Evolutionary conservation across 2,888 invertebrate species (phyloP).

Genomic region (Lepidonotus clava): DNA sequence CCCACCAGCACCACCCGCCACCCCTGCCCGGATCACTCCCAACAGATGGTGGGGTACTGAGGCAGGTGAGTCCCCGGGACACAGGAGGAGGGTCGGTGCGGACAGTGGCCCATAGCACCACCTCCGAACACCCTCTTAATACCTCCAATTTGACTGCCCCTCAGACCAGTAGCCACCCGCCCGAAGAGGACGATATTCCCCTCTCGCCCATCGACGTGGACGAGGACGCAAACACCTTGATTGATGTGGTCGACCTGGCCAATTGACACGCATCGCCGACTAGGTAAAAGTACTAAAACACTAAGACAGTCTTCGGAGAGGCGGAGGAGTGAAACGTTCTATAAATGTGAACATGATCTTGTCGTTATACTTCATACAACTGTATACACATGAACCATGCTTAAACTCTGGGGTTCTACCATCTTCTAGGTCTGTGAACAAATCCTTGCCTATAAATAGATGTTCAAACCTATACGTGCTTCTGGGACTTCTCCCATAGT

Average conservation of each 20-base stretch:
- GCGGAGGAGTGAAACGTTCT: no score
- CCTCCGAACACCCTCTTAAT: not conserved
- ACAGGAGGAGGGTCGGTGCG: not conserved
- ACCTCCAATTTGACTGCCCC: not conserved
- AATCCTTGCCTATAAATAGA: no score
- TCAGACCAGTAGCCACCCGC: not conserved
- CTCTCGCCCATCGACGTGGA: conserved; percentile 55
- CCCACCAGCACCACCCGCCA: not conserved
- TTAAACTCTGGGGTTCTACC: no score
- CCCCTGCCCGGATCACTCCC: no score
- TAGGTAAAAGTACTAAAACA: no score
- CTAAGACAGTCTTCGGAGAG: no score
- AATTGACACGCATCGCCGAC: not conserved
- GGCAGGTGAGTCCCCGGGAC: not conserved
- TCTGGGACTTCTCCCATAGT: no score
- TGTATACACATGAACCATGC: no score
- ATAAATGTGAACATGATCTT: no score
- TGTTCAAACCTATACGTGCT: no score
- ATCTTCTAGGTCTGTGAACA: no score
- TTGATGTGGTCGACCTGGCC: conserved; percentile 53
- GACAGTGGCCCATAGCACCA: conserved; percentile 30
- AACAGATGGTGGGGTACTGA: not conserved
- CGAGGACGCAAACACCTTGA: conserved; percentile 48
- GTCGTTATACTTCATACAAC: no score
- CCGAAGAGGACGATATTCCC: conserved; percentile 26